Evolutionary conservation across 2,113 vertebrate species (phyloP).

Genomic region (Phrynocephalus versicolor): DNA sequence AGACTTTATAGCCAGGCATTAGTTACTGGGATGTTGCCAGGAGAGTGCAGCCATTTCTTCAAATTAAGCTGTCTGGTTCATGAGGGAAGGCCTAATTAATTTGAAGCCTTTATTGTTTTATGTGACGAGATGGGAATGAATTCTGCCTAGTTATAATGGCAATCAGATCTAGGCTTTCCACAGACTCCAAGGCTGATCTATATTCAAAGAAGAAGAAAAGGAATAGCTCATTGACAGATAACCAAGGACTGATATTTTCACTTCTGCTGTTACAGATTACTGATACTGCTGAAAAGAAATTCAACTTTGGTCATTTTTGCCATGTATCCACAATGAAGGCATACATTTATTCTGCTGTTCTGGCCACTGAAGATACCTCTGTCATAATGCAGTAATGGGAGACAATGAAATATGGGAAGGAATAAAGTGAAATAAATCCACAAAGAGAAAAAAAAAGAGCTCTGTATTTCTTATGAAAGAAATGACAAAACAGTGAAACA

Average conservation of each 20-base stretch:
- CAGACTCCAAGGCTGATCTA: conserved; percentile 42
- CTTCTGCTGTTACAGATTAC: neutral
- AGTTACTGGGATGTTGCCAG: conserved; percentile 37
- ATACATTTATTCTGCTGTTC: conserved; percentile 6
- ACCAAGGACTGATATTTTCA: conserved; percentile 1
- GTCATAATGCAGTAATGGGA: neutral
- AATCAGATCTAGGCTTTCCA: neutral
- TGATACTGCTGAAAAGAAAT: neutral
- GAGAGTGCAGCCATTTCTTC: conserved; percentile 35
- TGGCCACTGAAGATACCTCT: conserved; percentile 10
- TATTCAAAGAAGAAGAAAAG: conserved; percentile 10
- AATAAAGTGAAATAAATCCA: neutral
- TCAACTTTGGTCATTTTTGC: neutral
- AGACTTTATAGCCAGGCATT: neutral
- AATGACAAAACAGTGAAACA: neutral
- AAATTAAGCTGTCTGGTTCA: conserved; percentile 35
- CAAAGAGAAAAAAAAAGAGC: neutral
- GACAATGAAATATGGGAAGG: rapidly evolving
- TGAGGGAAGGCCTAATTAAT: conserved; percentile 41
- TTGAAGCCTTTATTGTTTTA: conserved; percentile 37
- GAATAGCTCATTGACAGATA: conserved; percentile 7
- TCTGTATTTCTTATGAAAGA: neutral
- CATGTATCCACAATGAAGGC: conserved; percentile 18
- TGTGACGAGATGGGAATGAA: conserved; percentile 25
- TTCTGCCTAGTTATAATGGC: conserved; percentile 3